Base-by-base conservation (phyloP, 2,797 vertebrate genomes). In the Chaunax sp. region DNA sequence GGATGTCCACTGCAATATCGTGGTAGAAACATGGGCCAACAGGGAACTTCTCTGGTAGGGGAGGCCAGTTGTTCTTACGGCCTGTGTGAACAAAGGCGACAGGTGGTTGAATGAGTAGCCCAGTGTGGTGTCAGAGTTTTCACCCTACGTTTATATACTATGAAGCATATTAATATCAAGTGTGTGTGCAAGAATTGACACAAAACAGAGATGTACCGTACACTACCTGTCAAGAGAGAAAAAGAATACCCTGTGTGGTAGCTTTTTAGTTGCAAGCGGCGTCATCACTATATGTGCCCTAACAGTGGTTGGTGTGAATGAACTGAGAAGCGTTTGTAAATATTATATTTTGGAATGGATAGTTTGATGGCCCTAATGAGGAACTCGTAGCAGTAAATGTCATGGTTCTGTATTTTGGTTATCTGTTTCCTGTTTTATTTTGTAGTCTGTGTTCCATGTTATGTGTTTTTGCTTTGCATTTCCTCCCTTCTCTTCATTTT, bases 51-150 rank as follows among this genome's bases (percentile, higher is more conserved):
- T 95, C 94, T 62, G 98, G 97, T 79, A 99, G 92, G 6, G 98
- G 98, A 20, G 98, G 98, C 98, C 98, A 99, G 90, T 99, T 99
- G 93, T 99, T 99, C 92, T 96, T 99, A 77, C 97, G 96, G 43
- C 97, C 98, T 99, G 90, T 80, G 83, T 69, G 30, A 33, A 86
- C 20, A 77, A 67, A 44, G 12, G 6, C 25, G 56, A 43, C 52
- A 44, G 18, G 19, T 35, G 20, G 57, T 45, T 60, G 26, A 28
- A 64, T 52, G n/a, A 45, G 55, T 51, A 57, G 16, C n/a, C 4
- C 35, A 15, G 33, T 43, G 43, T 3, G 4, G 30, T 13, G 35
- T 37, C 14, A 2, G 19, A 11, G 38, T 26, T 52, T 65, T 47
- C 14, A 43, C 12, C 10, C 15, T 22, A n/a, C 26, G 23, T 19